Evolutionary conservation across 2,797 vertebrate species (phyloP).

Genomic region (Etheostoma nigrum): DNA sequence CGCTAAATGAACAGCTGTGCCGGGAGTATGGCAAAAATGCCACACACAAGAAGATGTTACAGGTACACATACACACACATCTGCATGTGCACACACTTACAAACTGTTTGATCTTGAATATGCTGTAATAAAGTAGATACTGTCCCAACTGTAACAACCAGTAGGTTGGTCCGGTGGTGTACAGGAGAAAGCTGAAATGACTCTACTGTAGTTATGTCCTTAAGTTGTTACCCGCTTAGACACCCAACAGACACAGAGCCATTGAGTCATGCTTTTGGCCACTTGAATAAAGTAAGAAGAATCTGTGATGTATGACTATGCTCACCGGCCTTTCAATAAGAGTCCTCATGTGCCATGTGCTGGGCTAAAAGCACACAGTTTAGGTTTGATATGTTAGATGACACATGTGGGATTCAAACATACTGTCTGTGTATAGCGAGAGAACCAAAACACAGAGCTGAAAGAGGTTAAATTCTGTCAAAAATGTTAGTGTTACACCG

Average conservation of each 20-base stretch:
- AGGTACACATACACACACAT: conserved; percentile 82
- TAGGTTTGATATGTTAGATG: neutral
- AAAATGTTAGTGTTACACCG: too few species aligned
- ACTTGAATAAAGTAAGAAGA: neutral
- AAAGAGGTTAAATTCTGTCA: neutral
- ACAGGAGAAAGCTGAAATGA: neutral
- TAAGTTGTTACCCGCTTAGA: neutral
- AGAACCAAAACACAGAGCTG: neutral
- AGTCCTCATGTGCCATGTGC: neutral
- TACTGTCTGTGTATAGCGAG: neutral
- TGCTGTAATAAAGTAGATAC: neutral
- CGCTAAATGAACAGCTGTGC: conserved; percentile 94
- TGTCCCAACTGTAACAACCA: neutral
- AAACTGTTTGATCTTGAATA: conserved; percentile 18
- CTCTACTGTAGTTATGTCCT: conserved; percentile 23
- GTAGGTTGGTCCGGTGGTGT: neutral
- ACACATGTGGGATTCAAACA: neutral
- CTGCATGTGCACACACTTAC: neutral
- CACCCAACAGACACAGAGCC: neutral
- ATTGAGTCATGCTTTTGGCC: neutral
- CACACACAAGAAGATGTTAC: conserved; percentile 95
- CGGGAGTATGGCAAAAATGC: conserved; percentile 95
- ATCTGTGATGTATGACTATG: neutral
- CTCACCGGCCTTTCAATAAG: neutral
- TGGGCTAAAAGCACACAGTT: neutral